Percentiles rank a stretch among this genome's conserved stretches.
Evolutionary conservation across 2,113 vertebrate genomes (phyloP).

Genomic region (Crotalus helleri): DNA sequence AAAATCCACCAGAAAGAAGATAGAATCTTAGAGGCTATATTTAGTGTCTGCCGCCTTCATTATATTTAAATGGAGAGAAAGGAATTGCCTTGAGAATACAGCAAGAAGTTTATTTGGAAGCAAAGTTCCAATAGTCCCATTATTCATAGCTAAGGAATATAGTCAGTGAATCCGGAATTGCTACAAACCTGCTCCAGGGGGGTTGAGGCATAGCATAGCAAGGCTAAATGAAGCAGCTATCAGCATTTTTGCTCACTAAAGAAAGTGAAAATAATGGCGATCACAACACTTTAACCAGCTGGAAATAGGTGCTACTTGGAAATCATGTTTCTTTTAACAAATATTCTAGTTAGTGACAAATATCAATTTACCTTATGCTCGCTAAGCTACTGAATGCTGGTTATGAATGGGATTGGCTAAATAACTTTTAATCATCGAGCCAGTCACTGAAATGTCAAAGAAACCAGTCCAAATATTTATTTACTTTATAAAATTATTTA

Average conservation of each 20-base stretch:
- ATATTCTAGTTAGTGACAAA: background rate
- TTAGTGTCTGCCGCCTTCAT: constrained; percentile 16
- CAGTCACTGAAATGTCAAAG: background rate
- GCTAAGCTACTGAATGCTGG: background rate
- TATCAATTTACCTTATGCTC: background rate
- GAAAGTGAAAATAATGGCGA: background rate
- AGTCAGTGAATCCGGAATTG: background rate
- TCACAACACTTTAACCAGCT: background rate
- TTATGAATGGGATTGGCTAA: background rate
- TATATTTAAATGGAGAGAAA: constrained; percentile 15
- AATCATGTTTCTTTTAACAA: background rate
- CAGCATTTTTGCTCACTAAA: background rate
- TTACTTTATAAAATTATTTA: background rate
- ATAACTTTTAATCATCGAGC: background rate
- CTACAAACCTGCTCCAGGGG: constrained; percentile 4
- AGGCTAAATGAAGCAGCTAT: background rate
- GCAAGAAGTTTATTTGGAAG: constrained; percentile 5
- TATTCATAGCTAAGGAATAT: constrained; percentile 10
- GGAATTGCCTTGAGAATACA: constrained; percentile 11
- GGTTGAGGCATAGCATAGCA: background rate
- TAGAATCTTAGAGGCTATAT: constrained; percentile 9
- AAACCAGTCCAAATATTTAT: background rate
- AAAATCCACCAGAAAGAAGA: constrained; percentile 1
- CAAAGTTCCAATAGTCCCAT: constrained; percentile 14
- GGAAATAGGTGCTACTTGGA: background rate